Evolutionary conservation across 2,113 vertebrate species (phyloP).

Genomic region (Puffinus mauretanicus): DNA sequence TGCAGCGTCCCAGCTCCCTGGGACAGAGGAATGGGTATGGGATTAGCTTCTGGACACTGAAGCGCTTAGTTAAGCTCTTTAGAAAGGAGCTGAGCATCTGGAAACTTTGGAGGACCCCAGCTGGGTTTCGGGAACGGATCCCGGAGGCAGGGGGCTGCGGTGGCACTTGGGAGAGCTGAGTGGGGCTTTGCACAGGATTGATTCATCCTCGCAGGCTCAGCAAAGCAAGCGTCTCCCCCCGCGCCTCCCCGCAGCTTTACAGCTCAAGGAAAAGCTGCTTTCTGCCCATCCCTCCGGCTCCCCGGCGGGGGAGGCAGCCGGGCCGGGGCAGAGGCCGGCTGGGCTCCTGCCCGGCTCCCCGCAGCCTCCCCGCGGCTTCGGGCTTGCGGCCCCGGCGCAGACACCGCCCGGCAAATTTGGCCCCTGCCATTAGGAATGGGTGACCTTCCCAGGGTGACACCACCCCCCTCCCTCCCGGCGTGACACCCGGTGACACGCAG

Average conservation of each 20-base stretch:
- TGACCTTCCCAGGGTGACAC: neutral
- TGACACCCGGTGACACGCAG: neutral
- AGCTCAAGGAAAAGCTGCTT: neutral
- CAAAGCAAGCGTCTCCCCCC: neutral
- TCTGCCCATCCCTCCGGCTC: neutral
- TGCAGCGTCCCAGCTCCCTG: neutral
- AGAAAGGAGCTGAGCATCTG: neutral
- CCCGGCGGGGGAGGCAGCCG: neutral
- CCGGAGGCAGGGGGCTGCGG: neutral
- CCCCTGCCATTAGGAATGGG: neutral
- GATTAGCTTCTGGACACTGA: neutral
- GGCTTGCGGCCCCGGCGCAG: too few species aligned
- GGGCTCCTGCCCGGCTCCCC: too few species aligned
- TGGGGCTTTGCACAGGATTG: neutral
- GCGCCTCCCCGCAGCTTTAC: neutral
- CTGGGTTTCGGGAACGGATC: neutral
- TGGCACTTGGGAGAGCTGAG: neutral
- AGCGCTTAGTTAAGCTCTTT: neutral
- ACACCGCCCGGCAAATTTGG: neutral
- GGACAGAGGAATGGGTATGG: neutral
- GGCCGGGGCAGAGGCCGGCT: too few species aligned
- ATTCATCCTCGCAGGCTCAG: neutral
- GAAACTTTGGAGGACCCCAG: neutral
- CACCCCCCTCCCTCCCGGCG: neutral
- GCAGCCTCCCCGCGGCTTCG: too few species aligned